phyloP scores from a whole-genome alignment of 2,113 vertebrate genomes.

The Colossoma macropomum region DNA sequence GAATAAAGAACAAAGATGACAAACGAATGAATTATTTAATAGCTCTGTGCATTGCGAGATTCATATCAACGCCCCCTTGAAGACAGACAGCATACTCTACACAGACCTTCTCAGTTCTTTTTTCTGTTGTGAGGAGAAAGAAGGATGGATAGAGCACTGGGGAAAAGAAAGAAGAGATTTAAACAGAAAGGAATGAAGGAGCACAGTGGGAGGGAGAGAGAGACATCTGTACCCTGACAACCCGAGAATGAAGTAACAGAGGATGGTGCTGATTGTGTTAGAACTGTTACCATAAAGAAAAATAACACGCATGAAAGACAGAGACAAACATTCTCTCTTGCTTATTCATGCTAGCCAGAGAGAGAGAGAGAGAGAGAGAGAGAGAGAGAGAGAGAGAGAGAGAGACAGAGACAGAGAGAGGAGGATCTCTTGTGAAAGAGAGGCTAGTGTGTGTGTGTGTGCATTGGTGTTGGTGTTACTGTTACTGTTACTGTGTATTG shows the following conservation, averaged over 20 bases:
- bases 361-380: background rate
- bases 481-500: constrained; percentile 9
- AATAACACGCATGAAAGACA: background rate
- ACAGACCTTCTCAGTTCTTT: background rate
- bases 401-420: no score
- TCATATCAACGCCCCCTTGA: constrained; percentile 5
- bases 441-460: background rate
- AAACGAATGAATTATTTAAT: constrained; percentile 40
- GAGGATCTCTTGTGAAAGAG: background rate
- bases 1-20: constrained; percentile 26
- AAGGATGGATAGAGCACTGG: constrained; percentile 30
- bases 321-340: no score
- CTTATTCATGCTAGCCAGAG: background rate
- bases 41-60: background rate
- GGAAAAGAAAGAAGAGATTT: constrained; percentile 38
- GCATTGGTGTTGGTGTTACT: background rate
- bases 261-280: constrained; percentile 17
- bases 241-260: constrained; percentile 24
- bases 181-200: constrained; percentile 45
- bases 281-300: background rate
- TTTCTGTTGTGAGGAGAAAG: constrained; percentile 13
- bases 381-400: background rate
- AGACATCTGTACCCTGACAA: constrained; percentile 29
- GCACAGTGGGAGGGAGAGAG: constrained; percentile 15
- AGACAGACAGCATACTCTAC: constrained; percentile 20